A percentile compares a stretch with the other conserved stretches of the same genome.
phyloP scores from a whole-genome alignment of 2,797 vertebrate species.

The Phoxinus dragarum region DNA sequence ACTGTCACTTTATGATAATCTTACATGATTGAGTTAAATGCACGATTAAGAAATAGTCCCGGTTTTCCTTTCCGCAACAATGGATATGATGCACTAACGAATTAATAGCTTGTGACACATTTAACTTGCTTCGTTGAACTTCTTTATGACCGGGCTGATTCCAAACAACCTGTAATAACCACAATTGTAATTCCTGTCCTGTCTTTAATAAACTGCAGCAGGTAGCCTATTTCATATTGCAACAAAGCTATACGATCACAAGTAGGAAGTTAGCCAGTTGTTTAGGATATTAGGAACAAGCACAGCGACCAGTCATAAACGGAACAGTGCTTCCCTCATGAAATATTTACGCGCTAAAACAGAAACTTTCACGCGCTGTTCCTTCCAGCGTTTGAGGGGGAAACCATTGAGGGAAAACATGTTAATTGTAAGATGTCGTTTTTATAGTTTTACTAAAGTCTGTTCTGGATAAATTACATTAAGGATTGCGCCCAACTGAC shows the following conservation, averaged over 20 bases:
- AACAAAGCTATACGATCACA: no score
- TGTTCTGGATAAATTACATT: background rate
- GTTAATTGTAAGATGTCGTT: background rate
- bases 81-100: conserved; percentile 19
- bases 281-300: background rate
- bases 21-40: background rate
- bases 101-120: conserved; percentile 37
- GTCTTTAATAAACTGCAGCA: no score
- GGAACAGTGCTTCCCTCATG: background rate
- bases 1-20: conserved; percentile 1
- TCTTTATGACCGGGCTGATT: conserved; percentile 12
- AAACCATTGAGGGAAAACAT: background rate
- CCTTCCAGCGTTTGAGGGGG: background rate
- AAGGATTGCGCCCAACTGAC: background rate
- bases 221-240: no score
- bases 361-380: background rate
- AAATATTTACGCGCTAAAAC: background rate
- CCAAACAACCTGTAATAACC: conserved; percentile 7
- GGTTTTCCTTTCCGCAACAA: conserved; percentile 1
- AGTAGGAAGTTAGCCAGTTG: background rate
- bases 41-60: conserved; percentile 19
- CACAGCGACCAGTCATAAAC: background rate
- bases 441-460: background rate
- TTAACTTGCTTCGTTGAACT: background rate
- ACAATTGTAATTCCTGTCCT: no score